A percentile compares a stretch with the other conserved stretches of the same genome.
phyloP scores from a whole-genome alignment of 2,888 invertebrate species.

The Zele albiditarsus region DNA sequence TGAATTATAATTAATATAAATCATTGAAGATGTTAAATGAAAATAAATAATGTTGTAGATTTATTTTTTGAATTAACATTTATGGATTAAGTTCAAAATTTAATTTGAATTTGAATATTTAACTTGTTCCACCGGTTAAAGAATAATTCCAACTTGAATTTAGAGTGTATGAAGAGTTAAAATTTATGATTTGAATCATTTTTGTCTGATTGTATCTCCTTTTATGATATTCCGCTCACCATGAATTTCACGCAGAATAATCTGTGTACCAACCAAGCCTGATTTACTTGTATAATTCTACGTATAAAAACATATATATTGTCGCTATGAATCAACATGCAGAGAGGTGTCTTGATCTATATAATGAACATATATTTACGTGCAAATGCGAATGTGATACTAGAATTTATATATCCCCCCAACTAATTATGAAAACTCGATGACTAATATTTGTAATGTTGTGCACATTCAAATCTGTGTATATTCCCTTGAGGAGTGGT shows the following conservation, averaged over 20 bases:
- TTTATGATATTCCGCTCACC: not conserved
- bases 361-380: not conserved
- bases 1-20: no score
- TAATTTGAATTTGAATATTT: no score
- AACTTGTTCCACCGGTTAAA: no score
- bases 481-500: not conserved
- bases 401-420: not conserved
- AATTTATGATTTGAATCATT: not conserved
- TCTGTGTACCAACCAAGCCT: not conserved
- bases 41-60: no score
- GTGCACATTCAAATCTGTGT: not conserved
- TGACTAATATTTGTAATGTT: conserved; percentile 11
- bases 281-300: conserved; percentile 18
- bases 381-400: not conserved
- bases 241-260: not conserved
- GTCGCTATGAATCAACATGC: not conserved
- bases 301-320: not conserved
- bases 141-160: no score
- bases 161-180: no score
- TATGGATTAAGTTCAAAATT: no score
- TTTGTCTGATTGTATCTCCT: not conserved
- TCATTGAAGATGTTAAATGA: no score
- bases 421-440: conserved; percentile 10
- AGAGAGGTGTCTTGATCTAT: not conserved
- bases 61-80: no score